Evolutionary conservation across 2,888 invertebrate genomes (phyloP), one percentile per base, ranked within the genome.

Genomic region (Leptopilina syphax): DNA sequence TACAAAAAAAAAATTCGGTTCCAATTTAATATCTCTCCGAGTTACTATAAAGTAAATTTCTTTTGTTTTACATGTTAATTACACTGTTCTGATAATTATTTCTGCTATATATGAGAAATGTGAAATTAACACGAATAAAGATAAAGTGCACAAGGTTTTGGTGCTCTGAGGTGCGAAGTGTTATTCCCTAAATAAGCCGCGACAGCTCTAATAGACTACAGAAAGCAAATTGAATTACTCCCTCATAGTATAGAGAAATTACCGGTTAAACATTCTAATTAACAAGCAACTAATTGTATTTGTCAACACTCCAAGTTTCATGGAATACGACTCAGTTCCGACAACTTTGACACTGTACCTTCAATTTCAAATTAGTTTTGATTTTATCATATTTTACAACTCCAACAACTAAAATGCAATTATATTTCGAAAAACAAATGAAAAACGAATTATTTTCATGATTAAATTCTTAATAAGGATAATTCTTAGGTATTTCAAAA

Each of bases 191-290:
- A 68, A 67, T 76, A 68, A 78, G 80, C 57, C 57, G 44, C 78
- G 79, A 76, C 73, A 57, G 66, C 70, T 80, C 77, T 78, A 83
- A 80, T 81, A 70, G 77, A 67, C 68, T 79, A 66, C 73, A 57
- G 76, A 66, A 57, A 78, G 77, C 70, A 79, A 83, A 81, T 83
- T 79, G 76, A 83, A 80, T 83, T 80, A 83, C 47, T 65, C 70
- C 66, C 27, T 80, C 79, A 80, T 65, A 77, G 57, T 76, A 44
- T 12, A 47, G 68, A 57, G 50, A 77, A 81, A 81, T 81, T 80
- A 78, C 78, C 79, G 70, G n/a, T 47, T 79, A 83, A 80, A 81
- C 78, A 80, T 80, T 77, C 68, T 78, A 79, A 81, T 83, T 83
- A 79, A 81, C 76, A 70, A 54, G 34, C 47, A 80, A 83, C 66